Conservation (phyloP, 2,113 vertebrate species). For the Amazona guildingii region DNA sequence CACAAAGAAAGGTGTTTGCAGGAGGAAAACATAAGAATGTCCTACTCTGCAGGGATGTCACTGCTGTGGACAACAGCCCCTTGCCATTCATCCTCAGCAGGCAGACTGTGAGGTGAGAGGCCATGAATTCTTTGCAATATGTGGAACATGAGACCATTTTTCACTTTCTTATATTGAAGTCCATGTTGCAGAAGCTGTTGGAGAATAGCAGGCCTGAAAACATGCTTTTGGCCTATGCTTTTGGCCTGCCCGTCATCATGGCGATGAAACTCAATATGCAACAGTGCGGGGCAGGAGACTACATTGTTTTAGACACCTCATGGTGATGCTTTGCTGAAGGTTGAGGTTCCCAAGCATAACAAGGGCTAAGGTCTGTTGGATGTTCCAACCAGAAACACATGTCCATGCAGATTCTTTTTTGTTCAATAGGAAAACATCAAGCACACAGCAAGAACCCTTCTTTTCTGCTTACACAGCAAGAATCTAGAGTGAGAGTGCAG, state of each 20-base stretch:
- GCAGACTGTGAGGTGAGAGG: background rate
- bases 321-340: fast-evolving
- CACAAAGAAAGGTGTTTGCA: background rate
- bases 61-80: fast-evolving
- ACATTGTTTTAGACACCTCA: background rate
- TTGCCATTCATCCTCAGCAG: background rate
- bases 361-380: background rate
- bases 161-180: background rate
- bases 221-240: background rate
- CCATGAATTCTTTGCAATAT: background rate
- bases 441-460: background rate
- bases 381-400: background rate
- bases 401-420: background rate
- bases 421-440: background rate
- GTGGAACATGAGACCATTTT: background rate
- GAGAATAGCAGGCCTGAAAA: background rate
- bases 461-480: background rate
- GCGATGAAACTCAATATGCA: background rate
- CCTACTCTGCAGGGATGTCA: background rate
- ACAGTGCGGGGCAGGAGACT: fast-evolving
- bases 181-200: background rate
- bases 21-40: background rate
- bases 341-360: background rate
- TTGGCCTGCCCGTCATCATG: background rate
- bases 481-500: background rate